These are phyloP conservation scores for Carcharodon carcharias DNA, from an alignment of 2,797 vertebrate species.

Conservation along the genomic window DNA sequence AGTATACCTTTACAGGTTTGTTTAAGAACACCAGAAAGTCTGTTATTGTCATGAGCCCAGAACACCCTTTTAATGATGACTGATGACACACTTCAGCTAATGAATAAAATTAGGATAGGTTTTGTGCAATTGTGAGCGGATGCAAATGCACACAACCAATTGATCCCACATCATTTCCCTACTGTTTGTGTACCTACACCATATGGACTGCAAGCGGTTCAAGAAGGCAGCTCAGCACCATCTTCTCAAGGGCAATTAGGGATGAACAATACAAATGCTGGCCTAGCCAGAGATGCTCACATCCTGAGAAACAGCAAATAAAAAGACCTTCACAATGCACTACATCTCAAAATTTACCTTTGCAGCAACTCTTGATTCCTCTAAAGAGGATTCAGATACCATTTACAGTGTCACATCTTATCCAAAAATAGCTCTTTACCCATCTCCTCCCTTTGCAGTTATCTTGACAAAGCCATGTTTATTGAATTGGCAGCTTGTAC, in stretches of 20 bases:
- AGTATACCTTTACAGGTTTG: neutral
- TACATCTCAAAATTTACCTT: neutral
- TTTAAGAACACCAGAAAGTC: neutral
- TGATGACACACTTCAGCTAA: neutral
- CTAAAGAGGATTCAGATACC: neutral
- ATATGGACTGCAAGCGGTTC: too few species aligned
- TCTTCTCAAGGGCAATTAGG: too few species aligned
- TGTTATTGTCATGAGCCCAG: neutral
- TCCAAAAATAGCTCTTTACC: neutral
- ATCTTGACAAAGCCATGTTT: neutral
- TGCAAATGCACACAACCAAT: neutral
- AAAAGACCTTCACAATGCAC: neutral
- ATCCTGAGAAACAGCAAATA: too few species aligned
- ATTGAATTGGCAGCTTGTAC: neutral
- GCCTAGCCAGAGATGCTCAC: too few species aligned
- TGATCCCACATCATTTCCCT: neutral
- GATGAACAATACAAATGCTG: too few species aligned
- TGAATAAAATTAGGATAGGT: neutral
- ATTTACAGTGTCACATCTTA: neutral
- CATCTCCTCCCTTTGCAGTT: neutral
- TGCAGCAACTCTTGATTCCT: neutral
- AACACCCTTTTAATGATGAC: neutral
- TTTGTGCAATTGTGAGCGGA: neutral
- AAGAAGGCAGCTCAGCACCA: too few species aligned
- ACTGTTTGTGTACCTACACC: too few species aligned